These are phyloP conservation scores for Siderastrea siderea DNA, from an alignment of 92 coral and sea anemone species.

Conservation along the genomic window DNA sequence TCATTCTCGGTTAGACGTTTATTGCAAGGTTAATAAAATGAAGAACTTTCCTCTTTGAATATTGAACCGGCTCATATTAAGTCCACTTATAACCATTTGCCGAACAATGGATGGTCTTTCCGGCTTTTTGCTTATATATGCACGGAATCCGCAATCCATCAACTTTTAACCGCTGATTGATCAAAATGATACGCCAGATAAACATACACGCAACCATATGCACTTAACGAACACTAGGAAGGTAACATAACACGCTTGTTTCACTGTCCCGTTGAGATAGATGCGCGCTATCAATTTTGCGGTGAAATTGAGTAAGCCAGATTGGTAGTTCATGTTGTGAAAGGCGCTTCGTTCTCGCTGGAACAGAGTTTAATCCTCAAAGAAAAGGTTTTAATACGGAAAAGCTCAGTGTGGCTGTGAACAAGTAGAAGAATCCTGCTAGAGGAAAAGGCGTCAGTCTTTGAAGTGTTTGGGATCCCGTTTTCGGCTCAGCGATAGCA, in stretches of 20 bases:
- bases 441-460: not conserved
- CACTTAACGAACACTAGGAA: not conserved
- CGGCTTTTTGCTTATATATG: not conserved
- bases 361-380: constrained; percentile 18
- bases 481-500: not conserved
- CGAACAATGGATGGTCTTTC: constrained; percentile 15
- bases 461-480: not conserved
- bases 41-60: not conserved
- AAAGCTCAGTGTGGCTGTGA: constrained; percentile 3
- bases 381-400: not conserved
- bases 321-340: constrained; percentile 21
- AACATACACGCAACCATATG: not conserved
- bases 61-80: not conserved
- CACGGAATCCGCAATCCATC: not conserved
- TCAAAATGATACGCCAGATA: constrained; percentile 1
- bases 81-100: too few species aligned
- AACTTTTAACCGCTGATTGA: constrained; percentile 5
- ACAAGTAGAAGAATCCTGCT: not conserved
- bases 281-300: constrained; percentile 6
- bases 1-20: too few species aligned
- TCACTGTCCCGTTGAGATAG: not conserved
- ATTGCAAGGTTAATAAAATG: not conserved
- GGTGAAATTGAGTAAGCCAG: constrained; percentile 13
- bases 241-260: constrained; percentile 17
- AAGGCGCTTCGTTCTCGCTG: not conserved